Base-by-base conservation (phyloP, 2,888 invertebrate genomes). In the Drosophila pseudotalamancana region DNA sequence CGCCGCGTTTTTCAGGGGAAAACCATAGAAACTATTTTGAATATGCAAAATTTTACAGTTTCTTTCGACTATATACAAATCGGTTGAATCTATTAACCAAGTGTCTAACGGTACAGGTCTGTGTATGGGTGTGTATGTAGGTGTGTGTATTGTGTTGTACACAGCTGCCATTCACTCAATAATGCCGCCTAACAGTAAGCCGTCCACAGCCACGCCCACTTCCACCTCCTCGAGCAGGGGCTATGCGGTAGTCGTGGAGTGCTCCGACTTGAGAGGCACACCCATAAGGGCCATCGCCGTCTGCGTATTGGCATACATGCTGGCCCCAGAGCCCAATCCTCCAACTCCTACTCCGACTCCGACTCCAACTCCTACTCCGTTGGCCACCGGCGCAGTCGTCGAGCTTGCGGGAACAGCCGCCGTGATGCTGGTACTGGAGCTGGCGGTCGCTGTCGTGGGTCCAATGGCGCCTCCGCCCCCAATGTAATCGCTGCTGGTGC, bases 161-260 rank as follows among this genome's bases (percentile, higher is more conserved):
- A 48, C 31, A 67, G 66, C 62, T 70, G 63, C 68, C 56, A 19
- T 40, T 68, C 68, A 80, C 50, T 85, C 76, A 21, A 76, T 70
- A 12, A 67, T 71, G 72, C 69, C 63, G 63, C 61, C 67, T 6
- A 74, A 69, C 48, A 75, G 63, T 42, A 68, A 46, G n/a, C 59
- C 19, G 9, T 29, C 29, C 29, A 45, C 9, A 4, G 29, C 18
- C 9, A 45, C 12, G 19, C 19, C 25, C 25, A 27, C 6, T 6
- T 11, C 27, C 27, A 27, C 66, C 29, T 27, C 63, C 42, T 70
- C 78, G 49, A 84, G 77, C 79, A 78, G 72, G 78, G 88, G 90
- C 90, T 89, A 89, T 90, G 90, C 90, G 6, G 54, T 72, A 12
- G 88, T 87, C 60, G 89, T 77, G 37, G 88, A 74, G 53, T 88